Base-by-base conservation (phyloP, 2,888 invertebrate genomes). In the Acanthosepion pharaonis region DNA sequence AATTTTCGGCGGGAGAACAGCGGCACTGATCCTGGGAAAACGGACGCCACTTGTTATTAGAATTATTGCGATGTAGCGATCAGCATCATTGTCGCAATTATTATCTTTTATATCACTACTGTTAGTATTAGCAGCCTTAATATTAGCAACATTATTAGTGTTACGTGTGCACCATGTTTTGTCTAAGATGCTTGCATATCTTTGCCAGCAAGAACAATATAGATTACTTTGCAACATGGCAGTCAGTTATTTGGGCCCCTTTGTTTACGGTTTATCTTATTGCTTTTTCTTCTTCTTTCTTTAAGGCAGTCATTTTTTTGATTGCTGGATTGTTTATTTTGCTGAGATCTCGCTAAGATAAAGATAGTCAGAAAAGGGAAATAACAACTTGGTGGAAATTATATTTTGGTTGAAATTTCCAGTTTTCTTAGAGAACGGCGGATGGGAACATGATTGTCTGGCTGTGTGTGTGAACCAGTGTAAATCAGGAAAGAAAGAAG, bases 41-140 rank as follows among this genome's bases (percentile, higher is more conserved):
- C n/a, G n/a, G 78, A n/a, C 78, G 78, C n/a, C 78, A 78, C 78
- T 78, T 78, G 78, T 78, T 78, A 78, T 78, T 78, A 78, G 78
- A 78, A n/a, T 78, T 33, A n/a, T 78, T 78, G 78, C n/a, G 33
- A 78, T 78, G 1, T 15, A 78, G 78, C 78, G n/a, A 78, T 78
- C 78, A 78, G 78, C 78, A 78, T 78, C n/a, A 78, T 78, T n/a
- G n/a, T n/a, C 78, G n/a, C 78, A 78, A 78, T 78, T 78, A 78
- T 78, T n/a, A 78, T n/a, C n/a, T n/a, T 9, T 33, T 78, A 33
- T 78, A n/a, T n/a, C 15, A 78, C 5, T 33, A 11, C n/a, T n/a
- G 4, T 9, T 8, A n/a, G n/a, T 78, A 9, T 78, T 78, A 78
- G n/a, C 78, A 78, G 4, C n/a, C n/a, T 78, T 5, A 18, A 78